phyloP scores from a whole-genome alignment of 2,113 vertebrate genomes.

The Paraplagusia blochii region DNA sequence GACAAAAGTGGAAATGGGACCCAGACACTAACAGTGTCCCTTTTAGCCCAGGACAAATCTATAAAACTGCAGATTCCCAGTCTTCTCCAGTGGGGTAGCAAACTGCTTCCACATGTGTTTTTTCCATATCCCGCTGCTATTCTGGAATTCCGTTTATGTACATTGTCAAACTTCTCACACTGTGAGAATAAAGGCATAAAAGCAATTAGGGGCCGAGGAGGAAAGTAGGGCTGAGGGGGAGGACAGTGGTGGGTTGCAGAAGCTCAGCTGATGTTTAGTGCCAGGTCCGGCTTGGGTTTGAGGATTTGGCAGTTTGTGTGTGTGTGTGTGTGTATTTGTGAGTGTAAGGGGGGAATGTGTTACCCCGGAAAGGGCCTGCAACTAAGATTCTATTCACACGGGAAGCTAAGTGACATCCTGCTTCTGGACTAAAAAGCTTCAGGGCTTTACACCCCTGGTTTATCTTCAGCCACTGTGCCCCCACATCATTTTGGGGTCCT shows the following conservation, averaged over 20 bases:
- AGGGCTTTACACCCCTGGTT: slow-evolving; percentile 18
- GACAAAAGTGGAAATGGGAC: slow-evolving; percentile 7
- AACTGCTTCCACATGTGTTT: slow-evolving; percentile 74
- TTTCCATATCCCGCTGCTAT: slow-evolving; percentile 69
- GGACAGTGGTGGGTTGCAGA: slow-evolving; percentile 12
- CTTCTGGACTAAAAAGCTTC: slow-evolving; percentile 20
- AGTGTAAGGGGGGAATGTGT: slow-evolving; percentile 10
- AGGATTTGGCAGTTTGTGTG: slow-evolving; percentile 24
- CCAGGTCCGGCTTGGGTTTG: slow-evolving; percentile 26
- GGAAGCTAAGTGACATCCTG: slow-evolving; percentile 50
- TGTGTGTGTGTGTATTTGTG: slow-evolving; percentile 8
- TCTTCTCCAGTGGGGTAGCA: slow-evolving; percentile 49
- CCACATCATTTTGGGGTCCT: slow-evolving; percentile 36
- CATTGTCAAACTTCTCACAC: slow-evolving; percentile 75
- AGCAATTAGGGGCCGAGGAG: slow-evolving; percentile 53
- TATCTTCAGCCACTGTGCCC: slow-evolving; percentile 8
- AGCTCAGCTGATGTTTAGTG: slow-evolving; percentile 23
- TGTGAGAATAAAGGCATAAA: slow-evolving; percentile 70
- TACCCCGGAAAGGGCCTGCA: slow-evolving; percentile 20
- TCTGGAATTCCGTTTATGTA: slow-evolving; percentile 75
- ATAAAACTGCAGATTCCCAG: slow-evolving; percentile 51
- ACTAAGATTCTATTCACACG: slow-evolving; percentile 58
- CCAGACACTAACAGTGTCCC: slow-evolving; percentile 29
- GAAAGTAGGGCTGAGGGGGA: slow-evolving; percentile 30
- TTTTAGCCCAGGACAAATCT: slow-evolving; percentile 48